Evolutionary conservation across 2,113 vertebrate genomes (phyloP).

Genomic region (Odobenus rosmarus): DNA sequence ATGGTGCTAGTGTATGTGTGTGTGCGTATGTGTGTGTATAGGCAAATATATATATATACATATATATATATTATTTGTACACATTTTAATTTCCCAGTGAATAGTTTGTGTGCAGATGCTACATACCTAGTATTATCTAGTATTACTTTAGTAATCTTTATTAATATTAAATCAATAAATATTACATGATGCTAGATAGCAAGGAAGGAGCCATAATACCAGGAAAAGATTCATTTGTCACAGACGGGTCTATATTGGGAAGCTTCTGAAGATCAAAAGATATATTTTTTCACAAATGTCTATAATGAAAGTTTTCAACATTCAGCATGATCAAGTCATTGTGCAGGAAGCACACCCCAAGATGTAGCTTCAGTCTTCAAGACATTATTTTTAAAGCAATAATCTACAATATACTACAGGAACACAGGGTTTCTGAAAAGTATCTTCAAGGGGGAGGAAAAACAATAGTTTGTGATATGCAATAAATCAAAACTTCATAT

Average conservation of each 20-base stretch:
- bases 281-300: conserved; percentile 68
- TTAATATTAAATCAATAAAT: conserved; percentile 67
- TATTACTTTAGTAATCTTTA: conserved; percentile 23
- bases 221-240: neutral
- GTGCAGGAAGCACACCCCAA: conserved; percentile 35
- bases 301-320: conserved; percentile 40
- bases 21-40: neutral
- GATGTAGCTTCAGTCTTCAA: conserved; percentile 6
- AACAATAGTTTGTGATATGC: neutral
- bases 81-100: neutral
- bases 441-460: neutral
- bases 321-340: conserved; percentile 70
- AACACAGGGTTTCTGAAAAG: conserved; percentile 33
- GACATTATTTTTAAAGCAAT: neutral
- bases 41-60: neutral
- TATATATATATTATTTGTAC: neutral
- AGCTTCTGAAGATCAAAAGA: conserved; percentile 55
- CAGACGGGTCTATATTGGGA: neutral
- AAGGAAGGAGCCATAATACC: neutral
- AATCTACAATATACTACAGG: neutral
- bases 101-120: neutral
- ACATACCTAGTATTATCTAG: neutral
- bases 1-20: neutral
- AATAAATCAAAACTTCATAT: conserved; percentile 40
- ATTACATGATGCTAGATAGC: neutral